Evolutionary conservation across 2,888 invertebrate species (phyloP).

Genomic region (Halictus ligatus): DNA sequence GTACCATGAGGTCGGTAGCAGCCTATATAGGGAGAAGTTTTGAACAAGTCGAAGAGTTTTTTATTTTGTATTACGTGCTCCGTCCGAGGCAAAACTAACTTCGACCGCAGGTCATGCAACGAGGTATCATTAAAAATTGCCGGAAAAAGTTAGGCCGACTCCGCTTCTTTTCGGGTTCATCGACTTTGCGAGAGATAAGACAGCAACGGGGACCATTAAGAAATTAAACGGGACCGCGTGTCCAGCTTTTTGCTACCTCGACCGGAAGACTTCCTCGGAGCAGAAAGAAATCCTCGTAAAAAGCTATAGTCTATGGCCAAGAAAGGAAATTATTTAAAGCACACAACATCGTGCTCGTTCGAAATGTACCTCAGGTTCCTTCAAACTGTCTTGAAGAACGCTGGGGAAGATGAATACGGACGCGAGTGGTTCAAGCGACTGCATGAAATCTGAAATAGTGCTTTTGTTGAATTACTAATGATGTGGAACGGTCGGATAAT

Average conservation of each 20-base stretch:
- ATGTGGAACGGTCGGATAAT: background rate
- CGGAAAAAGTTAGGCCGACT: slow-evolving; percentile 10
- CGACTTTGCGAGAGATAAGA: slow-evolving; percentile 37
- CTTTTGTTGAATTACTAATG: background rate
- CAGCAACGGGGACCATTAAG: slow-evolving; percentile 46
- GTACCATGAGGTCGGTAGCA: background rate
- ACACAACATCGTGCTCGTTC: background rate
- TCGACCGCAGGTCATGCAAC: background rate
- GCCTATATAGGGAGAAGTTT: background rate
- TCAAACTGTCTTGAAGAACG: background rate
- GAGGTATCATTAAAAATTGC: slow-evolving; percentile 33
- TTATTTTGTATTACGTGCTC: background rate
- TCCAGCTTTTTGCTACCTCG: slow-evolving; percentile 15
- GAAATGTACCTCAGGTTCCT: background rate
- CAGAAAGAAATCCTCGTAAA: slow-evolving; percentile 18
- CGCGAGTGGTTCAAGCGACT: background rate
- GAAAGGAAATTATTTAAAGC: slow-evolving; percentile 32
- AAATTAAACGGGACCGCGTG: slow-evolving; percentile 51
- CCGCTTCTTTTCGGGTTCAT: slow-evolving; percentile 36
- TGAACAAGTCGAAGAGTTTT: background rate
- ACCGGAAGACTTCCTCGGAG: slow-evolving; percentile 26
- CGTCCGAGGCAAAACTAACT: background rate
- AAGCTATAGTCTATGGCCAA: slow-evolving; percentile 15
- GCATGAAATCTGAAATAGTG: background rate
- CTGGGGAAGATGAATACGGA: background rate